phyloP scores from a whole-genome alignment of 2,113 vertebrate genomes.

The Clarias magur region DNA sequence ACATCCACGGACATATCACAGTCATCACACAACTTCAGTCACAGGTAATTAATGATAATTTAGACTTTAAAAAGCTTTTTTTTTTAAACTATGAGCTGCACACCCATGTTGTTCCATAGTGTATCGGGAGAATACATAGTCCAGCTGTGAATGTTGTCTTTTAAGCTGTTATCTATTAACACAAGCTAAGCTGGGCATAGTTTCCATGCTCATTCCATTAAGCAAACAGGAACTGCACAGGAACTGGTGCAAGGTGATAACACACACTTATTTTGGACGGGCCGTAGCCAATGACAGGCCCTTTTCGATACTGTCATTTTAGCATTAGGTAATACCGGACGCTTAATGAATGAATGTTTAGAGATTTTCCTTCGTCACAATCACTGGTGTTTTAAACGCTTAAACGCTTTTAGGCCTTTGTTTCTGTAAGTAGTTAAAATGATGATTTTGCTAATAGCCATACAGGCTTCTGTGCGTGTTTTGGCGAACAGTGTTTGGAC shows the following conservation, averaged over 20 bases:
- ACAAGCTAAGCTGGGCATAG: constrained; percentile 49
- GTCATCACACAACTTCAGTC: too few species aligned
- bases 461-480: background rate
- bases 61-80: too few species aligned
- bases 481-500: background rate
- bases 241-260: constrained; percentile 39
- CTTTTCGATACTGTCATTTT: background rate
- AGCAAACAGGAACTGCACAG: constrained; percentile 41
- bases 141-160: constrained; percentile 49
- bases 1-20: background rate
- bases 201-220: constrained; percentile 59
- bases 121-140: constrained; percentile 6
- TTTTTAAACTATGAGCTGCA: background rate
- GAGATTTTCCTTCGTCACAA: background rate
- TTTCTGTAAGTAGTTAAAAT: background rate
- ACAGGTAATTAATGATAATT: background rate
- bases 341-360: background rate
- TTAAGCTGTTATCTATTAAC: constrained; percentile 55
- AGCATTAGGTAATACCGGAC: background rate
- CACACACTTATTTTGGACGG: constrained; percentile 32
- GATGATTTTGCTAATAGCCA: background rate
- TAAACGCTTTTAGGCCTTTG: background rate
- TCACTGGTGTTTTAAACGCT: background rate
- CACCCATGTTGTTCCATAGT: constrained; percentile 55
- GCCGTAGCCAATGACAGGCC: too few species aligned